Base-by-base conservation (phyloP, 2,888 invertebrate species). In the Liopterus haemorrhoidalis region DNA sequence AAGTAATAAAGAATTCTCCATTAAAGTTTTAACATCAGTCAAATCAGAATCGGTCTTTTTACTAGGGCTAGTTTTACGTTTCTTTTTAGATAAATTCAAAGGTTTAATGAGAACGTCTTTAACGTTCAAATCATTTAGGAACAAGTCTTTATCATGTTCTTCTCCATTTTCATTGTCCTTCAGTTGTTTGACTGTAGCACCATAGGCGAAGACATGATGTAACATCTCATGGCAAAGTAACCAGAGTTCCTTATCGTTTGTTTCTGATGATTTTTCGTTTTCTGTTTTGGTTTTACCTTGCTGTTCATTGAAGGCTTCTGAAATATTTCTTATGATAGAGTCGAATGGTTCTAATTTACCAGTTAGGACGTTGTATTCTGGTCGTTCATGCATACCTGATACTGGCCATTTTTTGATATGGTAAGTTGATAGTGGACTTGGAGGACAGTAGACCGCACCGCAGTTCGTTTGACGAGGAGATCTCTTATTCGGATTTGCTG, bases 371-470 rank as follows among this genome's bases (percentile, higher is more conserved):
- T 65, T 62, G 49, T 59, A 67, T 32, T 58, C 60, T 2, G 62
- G 61, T 18, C 69, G 71, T 33, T 68, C 61, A 49, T 61, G 61
- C 49, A 60, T 52, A 5, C 60, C 60, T 18, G 57, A 54, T 5
- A 48, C 48, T 1, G 62, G 62, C 62, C 62, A 62, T 35, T 52
- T 55, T 36, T 56, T 58, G 16, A 48, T 54, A 33, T 60, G 54
- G 15, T 41, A 14, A 12, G 36, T 27, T 2, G 46, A 52, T 21
- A 58, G 37, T 14, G 51, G 49, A 16, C 36, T 50, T 12, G 56
- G 57, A 9, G 56, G 57, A 42, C 46, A 49, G 24, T 51, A 50
- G 16, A 54, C 43, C 6, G 57, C 55, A 19, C 57, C 56, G 20
- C 45, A 39, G 1, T 52, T 52, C 3, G 47, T 50, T 42, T 50